Evolutionary conservation across 2,113 vertebrate genomes (phyloP), one percentile per base, ranked within the genome.

Genomic region (Numenius arquata): DNA sequence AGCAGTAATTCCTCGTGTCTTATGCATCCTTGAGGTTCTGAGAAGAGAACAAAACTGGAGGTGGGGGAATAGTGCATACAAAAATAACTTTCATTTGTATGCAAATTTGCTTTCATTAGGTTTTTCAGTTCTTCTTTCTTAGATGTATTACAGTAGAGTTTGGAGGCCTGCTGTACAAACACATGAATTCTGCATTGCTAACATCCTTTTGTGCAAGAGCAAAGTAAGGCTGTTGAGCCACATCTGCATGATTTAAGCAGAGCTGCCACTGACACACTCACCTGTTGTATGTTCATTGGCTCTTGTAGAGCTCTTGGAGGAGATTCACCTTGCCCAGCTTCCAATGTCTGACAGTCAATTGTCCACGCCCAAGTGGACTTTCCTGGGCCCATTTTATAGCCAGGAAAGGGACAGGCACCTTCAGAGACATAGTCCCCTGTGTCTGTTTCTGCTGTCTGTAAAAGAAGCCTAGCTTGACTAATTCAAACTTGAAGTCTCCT

Each of bases 61-160:
- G 61, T 92, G 94, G 77, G 95, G 80, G 86, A 93, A 94, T 87
- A 95, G 77, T 34, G 43, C 10, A 1, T 68, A 61, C 80, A 95
- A 93, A 97, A 95, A 96, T 89, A 95, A 96, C 94, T 94, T 96
- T 90, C 80, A 97, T 96, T 96, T 96, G 84, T 95, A 96, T 96
- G 95, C 90, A 96, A 95, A 95, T 96, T 76, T 95, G 29, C 77
- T 93, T 97, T 92, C 90, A 94, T 93, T 94, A 96, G 92, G 92
- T 79, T 85, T 96, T 96, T 94, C 76, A 79, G 84, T 89, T 92
- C 89, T 93, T 95, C 70, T 85, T 89, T 95, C 80, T 93, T 85
- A 96, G 66, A 87, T 87, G 70, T 95, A 93, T 95, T 96, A 73
- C 48, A 89, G 73, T 70, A 82, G 92, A 30, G 50, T 87, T 96